Evolutionary conservation across 2,113 vertebrate genomes (phyloP), one percentile per base, ranked within the genome.

Genomic region (Burhinus oedicnemus): DNA sequence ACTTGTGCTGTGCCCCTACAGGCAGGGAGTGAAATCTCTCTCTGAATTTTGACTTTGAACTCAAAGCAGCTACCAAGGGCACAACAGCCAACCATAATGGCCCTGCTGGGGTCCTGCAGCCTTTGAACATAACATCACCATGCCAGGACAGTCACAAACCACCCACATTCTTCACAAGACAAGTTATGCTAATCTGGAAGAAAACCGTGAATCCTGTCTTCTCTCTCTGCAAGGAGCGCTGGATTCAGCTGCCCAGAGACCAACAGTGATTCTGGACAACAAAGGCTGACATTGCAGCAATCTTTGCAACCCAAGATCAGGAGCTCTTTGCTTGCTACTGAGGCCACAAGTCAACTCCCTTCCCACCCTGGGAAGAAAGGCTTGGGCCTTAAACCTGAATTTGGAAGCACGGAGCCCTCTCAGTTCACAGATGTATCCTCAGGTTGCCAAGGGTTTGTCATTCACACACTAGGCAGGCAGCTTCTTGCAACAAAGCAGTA

Each of bases 11-110:
- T 40, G 76, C 55, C 91, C 88, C 89, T 69, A 19, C 3, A 8
- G 89, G 93, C 68, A 95, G 80, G 64, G 80, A 92, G 83, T 83
- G 89, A 87, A 78, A 83, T 38, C 68, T 34, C 88, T 69, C 45
- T 92, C 64, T 44, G 7, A 32, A n/a, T 87, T n/a, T 40, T 90
- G 27, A 78, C 92, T 96, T 92, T 69, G 83, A 94, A 95, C 60
- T 96, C 55, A 25, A 57, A 92, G 55, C 45, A 5, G 60, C 83
- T 65, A 79, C 51, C 21, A 13, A 77, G 62, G 71, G 66, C 71
- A 92, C 64, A 78, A 27, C 22, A 83, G 45, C 47, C 69, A 85
- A 61, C 60, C 62, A 23, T n/a, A 80, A 96, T 49, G 51, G 91
- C 71, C 58, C 55, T 77, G 0, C 79, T 61, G 62, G 64, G 75